phyloP scores from a whole-genome alignment of 2,888 invertebrate species.

The Smittia aterrima region DNA sequence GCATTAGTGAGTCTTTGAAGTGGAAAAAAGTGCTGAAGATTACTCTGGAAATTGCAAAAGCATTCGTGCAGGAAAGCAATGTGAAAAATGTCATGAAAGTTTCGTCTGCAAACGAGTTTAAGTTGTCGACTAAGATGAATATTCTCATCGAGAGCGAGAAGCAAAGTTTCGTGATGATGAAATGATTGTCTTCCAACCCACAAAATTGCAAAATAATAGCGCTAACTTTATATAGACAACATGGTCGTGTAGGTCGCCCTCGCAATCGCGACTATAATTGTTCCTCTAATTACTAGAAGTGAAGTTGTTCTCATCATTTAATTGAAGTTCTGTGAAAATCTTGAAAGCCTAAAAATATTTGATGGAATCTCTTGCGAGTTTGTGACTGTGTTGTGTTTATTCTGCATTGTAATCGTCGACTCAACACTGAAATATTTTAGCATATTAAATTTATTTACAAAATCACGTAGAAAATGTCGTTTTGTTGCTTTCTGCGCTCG shows the following conservation, averaged over 20 bases:
- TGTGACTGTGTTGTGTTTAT: not conserved
- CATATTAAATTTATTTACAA: constrained; percentile 14
- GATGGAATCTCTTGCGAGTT: not conserved
- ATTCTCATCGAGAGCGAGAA: not conserved
- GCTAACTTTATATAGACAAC: not conserved
- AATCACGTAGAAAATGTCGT: constrained; percentile 8
- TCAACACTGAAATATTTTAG: constrained; percentile 8
- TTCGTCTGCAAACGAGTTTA: no score
- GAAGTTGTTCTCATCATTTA: not conserved
- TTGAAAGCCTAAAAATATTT: not conserved
- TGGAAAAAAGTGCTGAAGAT: constrained; percentile 11
- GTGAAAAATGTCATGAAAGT: no score
- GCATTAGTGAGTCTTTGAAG: not conserved
- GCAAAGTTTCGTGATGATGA: constrained; percentile 11
- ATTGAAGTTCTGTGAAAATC: not conserved
- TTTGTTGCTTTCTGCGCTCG: not conserved
- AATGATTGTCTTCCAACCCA: not conserved
- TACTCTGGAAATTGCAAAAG: not conserved
- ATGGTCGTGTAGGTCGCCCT: constrained; percentile 1
- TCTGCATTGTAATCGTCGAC: not conserved
- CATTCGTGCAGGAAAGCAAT: no score
- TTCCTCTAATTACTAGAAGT: not conserved
- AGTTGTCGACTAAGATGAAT: no score
- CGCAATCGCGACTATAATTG: not conserved
- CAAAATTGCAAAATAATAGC: constrained; percentile 15